Conservation (phyloP, 2,113 vertebrate genomes). For the Syngnathoides biaculeatus region DNA sequence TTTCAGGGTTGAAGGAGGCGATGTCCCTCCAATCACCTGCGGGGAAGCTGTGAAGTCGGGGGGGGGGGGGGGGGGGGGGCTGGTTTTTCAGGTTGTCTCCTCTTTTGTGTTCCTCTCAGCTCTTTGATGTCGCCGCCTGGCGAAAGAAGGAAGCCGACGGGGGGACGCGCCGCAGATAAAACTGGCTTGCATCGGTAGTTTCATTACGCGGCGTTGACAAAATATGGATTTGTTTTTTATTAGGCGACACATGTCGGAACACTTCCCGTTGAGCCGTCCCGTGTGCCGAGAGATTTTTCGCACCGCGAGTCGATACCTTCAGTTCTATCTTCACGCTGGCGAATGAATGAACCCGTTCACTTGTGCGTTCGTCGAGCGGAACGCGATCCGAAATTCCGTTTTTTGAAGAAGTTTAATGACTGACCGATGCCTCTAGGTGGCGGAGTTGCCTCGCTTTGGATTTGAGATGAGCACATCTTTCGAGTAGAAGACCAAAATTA, state of each 20-base stretch:
- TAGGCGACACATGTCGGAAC: neutral
- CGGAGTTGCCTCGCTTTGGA: no score
- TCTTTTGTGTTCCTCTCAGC: neutral
- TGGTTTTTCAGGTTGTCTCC: neutral
- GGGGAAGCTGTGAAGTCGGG: neutral
- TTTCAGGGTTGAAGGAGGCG: constrained; percentile 44
- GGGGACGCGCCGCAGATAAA: neutral
- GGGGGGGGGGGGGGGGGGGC: neutral
- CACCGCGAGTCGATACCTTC: no score
- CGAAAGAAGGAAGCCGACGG: neutral
- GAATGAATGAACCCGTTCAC: no score
- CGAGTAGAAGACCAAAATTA: no score
- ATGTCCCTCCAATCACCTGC: constrained; percentile 53
- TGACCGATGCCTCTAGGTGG: no score
- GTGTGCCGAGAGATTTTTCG: no score
- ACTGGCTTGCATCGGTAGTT: neutral
- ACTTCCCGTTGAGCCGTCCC: no score
- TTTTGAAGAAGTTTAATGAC: no score
- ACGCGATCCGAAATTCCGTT: no score
- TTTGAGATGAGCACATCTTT: no score
- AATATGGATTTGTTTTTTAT: neutral
- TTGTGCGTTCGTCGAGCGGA: no score
- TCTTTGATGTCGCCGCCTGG: neutral
- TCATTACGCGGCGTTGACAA: neutral
- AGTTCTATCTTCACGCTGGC: no score